Evolutionary conservation across 1,140 invertebrate genomes (phyloP).

Genomic region (Neodiprion lecontei): DNA sequence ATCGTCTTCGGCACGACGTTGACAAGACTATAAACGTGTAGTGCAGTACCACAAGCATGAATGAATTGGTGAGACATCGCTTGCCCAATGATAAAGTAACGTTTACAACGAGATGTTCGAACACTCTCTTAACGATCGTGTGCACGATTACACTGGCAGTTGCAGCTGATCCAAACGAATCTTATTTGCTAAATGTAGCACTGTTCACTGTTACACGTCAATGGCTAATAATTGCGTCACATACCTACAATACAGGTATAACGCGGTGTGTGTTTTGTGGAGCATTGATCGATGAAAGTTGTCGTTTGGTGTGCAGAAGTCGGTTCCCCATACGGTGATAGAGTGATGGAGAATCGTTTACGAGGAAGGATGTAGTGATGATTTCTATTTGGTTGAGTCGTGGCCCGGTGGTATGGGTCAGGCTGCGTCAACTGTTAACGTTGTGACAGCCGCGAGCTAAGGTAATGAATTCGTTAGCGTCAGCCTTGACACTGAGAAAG

Average conservation of each 20-base stretch:
- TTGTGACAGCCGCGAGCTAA: slow-evolving; percentile 9
- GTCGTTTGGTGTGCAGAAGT: neutral
- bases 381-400: slow-evolving; percentile 1
- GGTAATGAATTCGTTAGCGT: slow-evolving; percentile 17
- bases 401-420: neutral
- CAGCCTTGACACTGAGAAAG: slow-evolving; percentile 17
- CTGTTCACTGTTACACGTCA: too few species aligned
- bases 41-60: neutral
- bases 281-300: slow-evolving; percentile 1
- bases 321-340: neutral
- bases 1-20: neutral
- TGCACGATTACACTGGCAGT: too few species aligned
- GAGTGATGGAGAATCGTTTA: slow-evolving; percentile 1
- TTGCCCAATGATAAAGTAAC: too few species aligned
- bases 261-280: neutral
- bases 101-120: too few species aligned
- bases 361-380: neutral
- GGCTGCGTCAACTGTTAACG: slow-evolving; percentile 3
- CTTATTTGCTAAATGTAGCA: too few species aligned
- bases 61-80: neutral
- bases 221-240: too few species aligned
- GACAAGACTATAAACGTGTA: neutral
- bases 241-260: too few species aligned
- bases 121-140: too few species aligned
- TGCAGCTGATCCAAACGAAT: too few species aligned